Conservation (phyloP, 1,140 invertebrate genomes). For the Cyclina sinensis region DNA sequence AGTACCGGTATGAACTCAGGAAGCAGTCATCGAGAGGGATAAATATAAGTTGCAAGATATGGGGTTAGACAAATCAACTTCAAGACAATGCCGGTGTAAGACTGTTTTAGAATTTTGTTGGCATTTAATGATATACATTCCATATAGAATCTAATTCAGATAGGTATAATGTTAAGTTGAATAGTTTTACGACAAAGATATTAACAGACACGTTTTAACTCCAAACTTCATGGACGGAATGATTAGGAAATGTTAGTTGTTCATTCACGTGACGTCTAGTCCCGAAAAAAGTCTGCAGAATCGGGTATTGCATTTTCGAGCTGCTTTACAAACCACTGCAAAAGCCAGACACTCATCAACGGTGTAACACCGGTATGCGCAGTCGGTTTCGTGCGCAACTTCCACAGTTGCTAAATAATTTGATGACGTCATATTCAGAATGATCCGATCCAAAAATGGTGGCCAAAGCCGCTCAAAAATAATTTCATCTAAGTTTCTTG, state of each 20-base stretch:
- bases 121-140: no score
- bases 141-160: no score
- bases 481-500: background rate
- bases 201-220: no score
- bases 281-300: slow-evolving; percentile 55
- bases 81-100: no score
- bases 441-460: slow-evolving; percentile 8
- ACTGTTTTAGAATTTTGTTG: no score
- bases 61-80: no score
- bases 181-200: no score
- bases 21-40: no score
- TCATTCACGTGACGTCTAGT: background rate
- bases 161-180: no score
- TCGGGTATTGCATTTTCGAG: slow-evolving; percentile 34
- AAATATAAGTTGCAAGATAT: no score
- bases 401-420: slow-evolving; percentile 52
- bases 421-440: slow-evolving; percentile 15
- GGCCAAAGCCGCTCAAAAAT: slow-evolving; percentile 62
- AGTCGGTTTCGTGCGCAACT: slow-evolving; percentile 57
- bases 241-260: background rate
- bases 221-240: background rate
- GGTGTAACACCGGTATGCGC: slow-evolving; percentile 62
- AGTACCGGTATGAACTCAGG: no score
- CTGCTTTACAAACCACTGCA: slow-evolving; percentile 51
- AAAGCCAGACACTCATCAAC: slow-evolving; percentile 60